Evolutionary conservation across 1,140 invertebrate genomes (phyloP), one percentile per base, ranked within the genome.

Genomic region (Zophobas atratus): DNA sequence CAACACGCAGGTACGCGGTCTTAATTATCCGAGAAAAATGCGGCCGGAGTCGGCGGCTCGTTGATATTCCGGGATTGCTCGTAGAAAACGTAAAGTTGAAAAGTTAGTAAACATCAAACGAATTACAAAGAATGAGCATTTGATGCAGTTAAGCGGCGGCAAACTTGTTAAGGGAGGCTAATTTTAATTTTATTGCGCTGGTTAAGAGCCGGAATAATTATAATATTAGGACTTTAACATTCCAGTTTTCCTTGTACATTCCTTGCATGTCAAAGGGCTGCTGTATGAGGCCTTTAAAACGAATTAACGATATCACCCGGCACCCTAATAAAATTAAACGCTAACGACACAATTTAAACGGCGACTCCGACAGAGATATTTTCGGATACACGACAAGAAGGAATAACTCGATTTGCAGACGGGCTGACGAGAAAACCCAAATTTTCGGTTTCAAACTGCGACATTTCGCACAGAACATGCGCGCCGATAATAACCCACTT

Each of bases 121-220:
- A 77, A 80, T 80, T 75, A 75, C 79, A 76, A 76, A 78, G 79
- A 80, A 80, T 77, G 79, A 77, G 70, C 55, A 75, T 70, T 80
- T 77, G 76, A 80, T 80, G 79, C 76, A 80, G 70, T 77, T 80
- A 72, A 74, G 57, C 76, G 76, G 70, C 70, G 76, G 73, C 46
- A 77, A 77, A 77, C 75, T 80, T 71, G 77, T 76, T 76, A 76
- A 77, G 77, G 74, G 67, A 77, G 77, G 73, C 79, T 76, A 80
- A 80, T 80, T 80, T 80, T 80, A 80, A 80, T 80, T 80, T 80
- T 78, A 80, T 80, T 80, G 77, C 77, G 35, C 73, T 67, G 79
- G 48, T 74, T 80, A 80, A 80, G 79, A 78, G 79, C 77, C 77
- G 77, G 79, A 80, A 80, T 80, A 80, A 80, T 80, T 80, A 76